Base-by-base conservation (phyloP, 2,797 vertebrate species). In the Lithobates pipiens region DNA sequence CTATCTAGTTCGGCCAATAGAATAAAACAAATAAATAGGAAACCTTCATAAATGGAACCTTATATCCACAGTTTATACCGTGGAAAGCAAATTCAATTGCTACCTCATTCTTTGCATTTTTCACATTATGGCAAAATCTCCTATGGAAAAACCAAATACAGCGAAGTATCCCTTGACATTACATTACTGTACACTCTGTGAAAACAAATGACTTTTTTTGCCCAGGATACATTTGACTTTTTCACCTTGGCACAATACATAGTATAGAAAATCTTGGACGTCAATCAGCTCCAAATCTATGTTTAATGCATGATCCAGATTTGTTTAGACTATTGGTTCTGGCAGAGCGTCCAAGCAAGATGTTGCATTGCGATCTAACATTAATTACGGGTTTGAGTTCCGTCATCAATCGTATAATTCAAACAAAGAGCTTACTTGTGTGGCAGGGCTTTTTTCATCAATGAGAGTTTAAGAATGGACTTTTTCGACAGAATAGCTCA, bases 311-410 rank as follows among this genome's bases (percentile, higher is more conserved):
- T 72, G 79, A 86, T n/a, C 74, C 76, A 25, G 80, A 46, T 77
- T 82, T 86, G 79, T 82, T 86, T 86, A 82, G 85, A 72, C 75
- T 82, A 25, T 82, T 32, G 74, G 65, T 72, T 63, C 74, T 72
- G 79, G 74, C 79, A 86, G 27, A 18, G 21, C 18, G 34, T 70
- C 34, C 65, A 27, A 63, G 73, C 29, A 57, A 86, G 61, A 27
- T 16, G 73, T 86, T 78, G 61, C 32, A 42, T 71, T 71, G 77
- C 73, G 74, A 80, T 86, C 72, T 76, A 76, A 71, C 34, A 23
- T 76, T 76, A 86, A 86, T 81, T 86, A 81, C 70, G n/a, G 73
- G 44, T 34, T 76, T 74, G 42, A 57, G 77, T 63, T 86, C 73
- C 57, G 50, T 86, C 84, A 81, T 81, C 84, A 86, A 63, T 81